Percentiles rank a stretch among this genome's conserved stretches.
phyloP scores from a whole-genome alignment of 92 coral and sea anemone genomes.

The Porites divaricata region DNA sequence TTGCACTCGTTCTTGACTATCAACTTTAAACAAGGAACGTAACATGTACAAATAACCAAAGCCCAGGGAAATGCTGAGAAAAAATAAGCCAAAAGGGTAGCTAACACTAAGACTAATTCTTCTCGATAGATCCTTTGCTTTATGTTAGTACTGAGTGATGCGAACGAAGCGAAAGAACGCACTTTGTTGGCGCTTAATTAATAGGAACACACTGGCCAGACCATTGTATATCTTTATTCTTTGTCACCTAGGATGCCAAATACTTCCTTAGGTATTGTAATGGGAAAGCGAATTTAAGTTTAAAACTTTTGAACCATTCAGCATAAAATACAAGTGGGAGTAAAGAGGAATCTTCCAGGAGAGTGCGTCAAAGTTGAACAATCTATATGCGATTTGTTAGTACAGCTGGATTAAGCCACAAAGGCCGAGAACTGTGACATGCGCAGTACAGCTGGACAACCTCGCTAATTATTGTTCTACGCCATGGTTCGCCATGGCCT shows the following conservation, averaged over 20 bases:
- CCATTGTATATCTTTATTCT: conserved; percentile 11
- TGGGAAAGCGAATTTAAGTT: not conserved
- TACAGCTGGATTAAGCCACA: conserved; percentile 36
- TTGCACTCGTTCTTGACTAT: too few relatives aligned
- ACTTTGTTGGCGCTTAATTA: conserved; percentile 47
- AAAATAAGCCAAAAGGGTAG: conserved; percentile 8
- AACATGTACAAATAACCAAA: not conserved
- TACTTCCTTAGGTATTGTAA: conserved; percentile 7
- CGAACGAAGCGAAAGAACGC: conserved; percentile 45
- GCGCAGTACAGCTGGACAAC: conserved; percentile 22
- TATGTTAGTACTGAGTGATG: conserved; percentile 28
- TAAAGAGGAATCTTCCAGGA: not conserved
- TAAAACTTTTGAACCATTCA: not conserved
- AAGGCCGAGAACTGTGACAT: conserved; percentile 26
- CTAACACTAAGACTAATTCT: not conserved
- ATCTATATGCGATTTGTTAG: conserved; percentile 32
- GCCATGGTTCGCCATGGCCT: conserved; percentile 1
- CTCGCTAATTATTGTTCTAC: conserved; percentile 2
- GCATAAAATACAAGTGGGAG: not conserved
- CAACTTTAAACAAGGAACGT: not conserved
- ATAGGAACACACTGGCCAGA: conserved; percentile 10
- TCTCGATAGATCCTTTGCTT: conserved; percentile 15
- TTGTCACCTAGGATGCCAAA: conserved; percentile 13
- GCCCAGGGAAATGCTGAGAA: not conserved
- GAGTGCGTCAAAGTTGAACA: conserved; percentile 25